Conservation (phyloP, 2,797 vertebrate species). For the Notamacropus eugenii region DNA sequence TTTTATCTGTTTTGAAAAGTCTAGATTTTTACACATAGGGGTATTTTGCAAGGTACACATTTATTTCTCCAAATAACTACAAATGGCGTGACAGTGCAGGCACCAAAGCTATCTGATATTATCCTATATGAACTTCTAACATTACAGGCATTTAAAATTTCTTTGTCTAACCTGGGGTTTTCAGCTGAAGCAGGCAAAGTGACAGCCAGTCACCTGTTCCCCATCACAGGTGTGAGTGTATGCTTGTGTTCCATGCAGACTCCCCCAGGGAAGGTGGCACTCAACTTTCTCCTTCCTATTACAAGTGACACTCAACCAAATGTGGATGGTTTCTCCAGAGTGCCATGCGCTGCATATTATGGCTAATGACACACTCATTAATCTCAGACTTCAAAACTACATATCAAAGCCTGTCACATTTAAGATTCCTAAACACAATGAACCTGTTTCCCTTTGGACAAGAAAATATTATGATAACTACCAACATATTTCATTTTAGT, state of each 20-base stretch:
- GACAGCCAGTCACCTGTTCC: slow-evolving; percentile 50
- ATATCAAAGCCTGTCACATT: slow-evolving; percentile 3
- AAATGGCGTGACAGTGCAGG: neutral
- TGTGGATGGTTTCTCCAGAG: slow-evolving; percentile 40
- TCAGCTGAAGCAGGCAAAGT: slow-evolving; percentile 20
- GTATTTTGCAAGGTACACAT: neutral
- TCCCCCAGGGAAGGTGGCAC: neutral
- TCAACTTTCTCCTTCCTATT: slow-evolving; percentile 13
- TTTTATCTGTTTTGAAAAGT: neutral
- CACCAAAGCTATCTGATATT: neutral
- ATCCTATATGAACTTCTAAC: neutral
- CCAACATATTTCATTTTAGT: neutral
- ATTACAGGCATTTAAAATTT: slow-evolving; percentile 15
- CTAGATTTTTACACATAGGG: neutral
- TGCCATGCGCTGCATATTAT: neutral
- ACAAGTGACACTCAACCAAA: slow-evolving; percentile 42
- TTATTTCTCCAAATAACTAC: neutral
- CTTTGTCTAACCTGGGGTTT: slow-evolving; percentile 23
- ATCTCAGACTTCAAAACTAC: slow-evolving; percentile 56
- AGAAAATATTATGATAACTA: neutral
- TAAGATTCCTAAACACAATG: neutral
- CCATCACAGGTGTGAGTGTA: slow-evolving; percentile 28
- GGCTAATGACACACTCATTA: slow-evolving; percentile 58
- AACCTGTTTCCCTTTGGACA: slow-evolving; percentile 8
- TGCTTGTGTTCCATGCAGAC: slow-evolving; percentile 3